These are phyloP conservation scores for Tretioscincus oriximinensis DNA, from an alignment of 2,113 vertebrate species.

Conservation along the genomic window DNA sequence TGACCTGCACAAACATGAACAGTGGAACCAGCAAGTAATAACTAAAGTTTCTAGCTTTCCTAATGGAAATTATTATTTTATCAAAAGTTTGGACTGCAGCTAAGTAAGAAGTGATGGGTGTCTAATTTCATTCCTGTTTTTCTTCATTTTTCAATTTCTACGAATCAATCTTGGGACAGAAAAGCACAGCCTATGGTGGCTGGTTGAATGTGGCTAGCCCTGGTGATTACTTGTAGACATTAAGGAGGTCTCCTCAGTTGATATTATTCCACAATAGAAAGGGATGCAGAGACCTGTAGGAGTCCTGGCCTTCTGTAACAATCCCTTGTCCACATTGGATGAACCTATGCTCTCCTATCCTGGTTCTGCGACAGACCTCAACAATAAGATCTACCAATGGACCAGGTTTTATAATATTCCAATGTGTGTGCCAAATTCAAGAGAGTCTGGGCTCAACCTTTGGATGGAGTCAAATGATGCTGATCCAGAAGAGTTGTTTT, in stretches of 20 bases:
- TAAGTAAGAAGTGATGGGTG: not conserved
- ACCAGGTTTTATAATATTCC: no score
- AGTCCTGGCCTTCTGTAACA: no score
- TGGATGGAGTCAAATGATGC: no score
- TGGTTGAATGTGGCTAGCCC: not conserved
- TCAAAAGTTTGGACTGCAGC: not conserved
- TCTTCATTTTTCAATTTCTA: not conserved
- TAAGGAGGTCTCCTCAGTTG: not conserved
- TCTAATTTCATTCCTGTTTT: not conserved
- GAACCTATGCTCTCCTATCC: no score
- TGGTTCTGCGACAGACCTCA: no score
- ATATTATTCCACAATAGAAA: no score
- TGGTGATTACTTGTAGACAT: not conserved
- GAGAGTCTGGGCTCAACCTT: no score
- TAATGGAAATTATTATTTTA: not conserved
- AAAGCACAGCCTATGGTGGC: not conserved
- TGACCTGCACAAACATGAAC: not conserved
- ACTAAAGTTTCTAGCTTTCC: not conserved
- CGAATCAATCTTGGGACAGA: not conserved
- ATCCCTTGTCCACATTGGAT: no score
- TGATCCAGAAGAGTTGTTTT: no score
- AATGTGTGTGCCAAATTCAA: no score
- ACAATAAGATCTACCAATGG: no score
- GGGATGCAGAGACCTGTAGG: no score
- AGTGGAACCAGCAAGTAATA: not conserved